Evolutionary conservation across 1,140 invertebrate genomes (phyloP).

Genomic region (Micrasema minimum): DNA sequence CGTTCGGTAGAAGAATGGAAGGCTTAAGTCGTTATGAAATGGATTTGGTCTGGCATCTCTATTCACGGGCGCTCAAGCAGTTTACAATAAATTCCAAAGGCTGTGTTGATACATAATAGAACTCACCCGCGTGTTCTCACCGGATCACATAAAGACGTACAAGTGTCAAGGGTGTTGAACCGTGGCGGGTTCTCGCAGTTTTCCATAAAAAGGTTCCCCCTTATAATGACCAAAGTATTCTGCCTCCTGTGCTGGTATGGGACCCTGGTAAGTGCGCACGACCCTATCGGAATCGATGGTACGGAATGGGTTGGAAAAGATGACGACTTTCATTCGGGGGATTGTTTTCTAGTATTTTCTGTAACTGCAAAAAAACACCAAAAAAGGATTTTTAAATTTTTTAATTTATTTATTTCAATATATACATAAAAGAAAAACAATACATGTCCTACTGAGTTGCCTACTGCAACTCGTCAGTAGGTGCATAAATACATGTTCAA

Average conservation of each 20-base stretch:
- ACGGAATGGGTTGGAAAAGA: conserved; percentile 48
- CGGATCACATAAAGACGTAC: conserved; percentile 45
- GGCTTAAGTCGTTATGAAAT: neutral
- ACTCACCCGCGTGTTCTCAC: conserved; percentile 26
- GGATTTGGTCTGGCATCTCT: conserved; percentile 15
- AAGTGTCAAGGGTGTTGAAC: conserved; percentile 46
- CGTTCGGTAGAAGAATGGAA: too few species aligned
- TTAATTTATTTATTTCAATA: too few species aligned
- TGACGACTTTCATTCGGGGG: conserved; percentile 40
- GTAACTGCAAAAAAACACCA: too few species aligned
- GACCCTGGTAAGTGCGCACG: conserved; percentile 43
- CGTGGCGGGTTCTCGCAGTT: conserved; percentile 49
- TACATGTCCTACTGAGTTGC: too few species aligned
- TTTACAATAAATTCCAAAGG: conserved; percentile 44
- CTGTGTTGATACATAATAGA: conserved; percentile 48
- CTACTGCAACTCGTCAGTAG: too few species aligned
- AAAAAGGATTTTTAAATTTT: too few species aligned
- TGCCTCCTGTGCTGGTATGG: conserved; percentile 37
- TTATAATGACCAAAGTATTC: conserved; percentile 45
- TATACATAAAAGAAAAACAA: too few species aligned
- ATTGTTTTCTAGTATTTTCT: neutral
- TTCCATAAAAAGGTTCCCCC: conserved; percentile 48
- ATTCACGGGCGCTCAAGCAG: conserved; percentile 7
- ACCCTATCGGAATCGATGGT: conserved; percentile 48
- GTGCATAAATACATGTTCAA: too few species aligned